A percentile compares a stretch with the other conserved stretches of the same genome.
Evolutionary conservation across 23 tunicate species (phyloP).

Genomic region (Pegea sp.): DNA sequence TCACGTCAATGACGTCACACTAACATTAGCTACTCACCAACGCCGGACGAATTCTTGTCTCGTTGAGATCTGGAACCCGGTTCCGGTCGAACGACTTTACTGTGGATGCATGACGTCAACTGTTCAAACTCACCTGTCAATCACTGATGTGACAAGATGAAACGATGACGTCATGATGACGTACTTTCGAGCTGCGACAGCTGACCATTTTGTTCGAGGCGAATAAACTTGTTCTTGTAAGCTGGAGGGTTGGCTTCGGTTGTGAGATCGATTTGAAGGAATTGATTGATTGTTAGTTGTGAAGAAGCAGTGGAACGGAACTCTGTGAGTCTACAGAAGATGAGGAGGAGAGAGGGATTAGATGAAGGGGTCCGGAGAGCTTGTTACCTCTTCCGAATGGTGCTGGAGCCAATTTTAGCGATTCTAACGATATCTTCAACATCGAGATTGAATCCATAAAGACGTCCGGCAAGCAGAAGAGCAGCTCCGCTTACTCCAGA

Average conservation of each 20-base stretch:
- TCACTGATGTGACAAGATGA: no score
- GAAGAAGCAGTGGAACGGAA: constrained; percentile 90
- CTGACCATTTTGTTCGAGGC: no score
- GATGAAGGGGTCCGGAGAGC: background rate
- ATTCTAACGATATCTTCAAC: constrained; percentile 63
- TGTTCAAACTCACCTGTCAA: no score
- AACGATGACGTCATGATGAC: no score
- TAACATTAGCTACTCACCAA: no score
- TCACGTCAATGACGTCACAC: no score
- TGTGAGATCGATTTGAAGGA: constrained; percentile 84
- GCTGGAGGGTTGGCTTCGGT: constrained; percentile 96
- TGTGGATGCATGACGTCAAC: no score
- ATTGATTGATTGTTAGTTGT: constrained; percentile 86
- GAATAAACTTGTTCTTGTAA: constrained; percentile 37
- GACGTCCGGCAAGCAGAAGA: constrained; percentile 75
- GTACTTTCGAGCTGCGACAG: no score
- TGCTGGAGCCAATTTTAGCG: constrained; percentile 76
- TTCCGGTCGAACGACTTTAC: no score
- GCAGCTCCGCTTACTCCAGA: constrained; percentile 98
- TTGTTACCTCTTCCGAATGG: constrained; percentile 60
- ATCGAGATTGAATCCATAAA: constrained; percentile 71
- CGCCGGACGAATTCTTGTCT: no score
- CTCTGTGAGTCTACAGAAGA: constrained; percentile 35
- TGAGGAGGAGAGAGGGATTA: background rate
- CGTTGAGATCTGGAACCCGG: no score